These are phyloP conservation scores for Nasua narica DNA, from an alignment of 2,797 vertebrate species.

Conservation along the genomic window DNA sequence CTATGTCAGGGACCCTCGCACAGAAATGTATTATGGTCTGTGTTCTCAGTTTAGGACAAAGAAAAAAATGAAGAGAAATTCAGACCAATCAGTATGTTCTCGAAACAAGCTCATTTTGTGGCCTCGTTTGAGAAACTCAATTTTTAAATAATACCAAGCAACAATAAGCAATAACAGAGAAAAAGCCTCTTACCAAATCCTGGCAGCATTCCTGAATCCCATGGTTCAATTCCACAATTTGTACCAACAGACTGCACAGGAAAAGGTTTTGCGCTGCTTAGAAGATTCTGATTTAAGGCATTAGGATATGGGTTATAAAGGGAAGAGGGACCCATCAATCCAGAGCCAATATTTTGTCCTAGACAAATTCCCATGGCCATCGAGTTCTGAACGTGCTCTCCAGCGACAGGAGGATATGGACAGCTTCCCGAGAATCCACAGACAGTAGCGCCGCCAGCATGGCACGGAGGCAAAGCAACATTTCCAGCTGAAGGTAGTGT, in stretches of 20 bases:
- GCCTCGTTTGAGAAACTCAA: conserved; percentile 3
- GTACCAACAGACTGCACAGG: conserved; percentile 75
- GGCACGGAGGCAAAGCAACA: conserved; percentile 81
- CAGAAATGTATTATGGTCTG: not conserved
- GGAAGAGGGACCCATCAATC: conserved; percentile 77
- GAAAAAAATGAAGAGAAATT: not conserved
- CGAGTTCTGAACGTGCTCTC: conserved; percentile 79
- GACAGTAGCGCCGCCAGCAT: conserved; percentile 71
- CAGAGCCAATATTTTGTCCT: conserved; percentile 76
- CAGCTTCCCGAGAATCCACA: conserved; percentile 80
- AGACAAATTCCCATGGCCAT: conserved; percentile 78
- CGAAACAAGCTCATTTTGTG: not conserved
- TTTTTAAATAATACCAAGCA: conserved; percentile 19
- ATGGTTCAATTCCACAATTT: conserved; percentile 72
- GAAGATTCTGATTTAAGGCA: conserved; percentile 81
- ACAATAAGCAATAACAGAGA: not conserved
- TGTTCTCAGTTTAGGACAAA: not conserved
- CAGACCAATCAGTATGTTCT: not conserved
- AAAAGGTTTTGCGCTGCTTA: conserved; percentile 81
- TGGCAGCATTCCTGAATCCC: conserved; percentile 81
- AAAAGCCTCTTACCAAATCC: conserved; percentile 84
- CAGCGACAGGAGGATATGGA: conserved; percentile 71
- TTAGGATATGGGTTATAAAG: conserved; percentile 77
- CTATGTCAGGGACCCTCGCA: not conserved
- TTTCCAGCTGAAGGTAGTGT: conserved; percentile 66